A percentile compares a stretch with the other conserved stretches of the same genome.
Evolutionary conservation across 2,888 invertebrate species (phyloP).

Genomic region (Cephus runcator): DNA sequence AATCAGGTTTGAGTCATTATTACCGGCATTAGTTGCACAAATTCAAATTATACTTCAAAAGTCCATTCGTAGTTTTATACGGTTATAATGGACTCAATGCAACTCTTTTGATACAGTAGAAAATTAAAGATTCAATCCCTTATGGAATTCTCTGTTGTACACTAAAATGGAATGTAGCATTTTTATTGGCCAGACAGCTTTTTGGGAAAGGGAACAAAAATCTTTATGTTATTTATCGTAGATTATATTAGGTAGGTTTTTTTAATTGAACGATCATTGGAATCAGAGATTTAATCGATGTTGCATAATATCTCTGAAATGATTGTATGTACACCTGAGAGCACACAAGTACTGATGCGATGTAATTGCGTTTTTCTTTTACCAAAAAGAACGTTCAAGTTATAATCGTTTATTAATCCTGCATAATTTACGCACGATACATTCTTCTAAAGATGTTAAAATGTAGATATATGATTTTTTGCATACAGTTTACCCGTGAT

Average conservation of each 20-base stretch:
- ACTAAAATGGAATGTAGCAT: slow-evolving; percentile 28
- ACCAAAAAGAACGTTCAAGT: slow-evolving; percentile 1
- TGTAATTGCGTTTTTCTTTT: slow-evolving; percentile 9
- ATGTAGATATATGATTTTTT: neutral
- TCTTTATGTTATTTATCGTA: slow-evolving; percentile 40
- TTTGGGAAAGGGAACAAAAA: slow-evolving; percentile 30
- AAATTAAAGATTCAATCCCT: slow-evolving; percentile 9
- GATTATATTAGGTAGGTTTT: slow-evolving; percentile 33
- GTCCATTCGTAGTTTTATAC: neutral
- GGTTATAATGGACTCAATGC: neutral
- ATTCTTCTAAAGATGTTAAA: neutral
- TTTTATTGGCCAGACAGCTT: slow-evolving; percentile 32
- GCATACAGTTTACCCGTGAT: neutral
- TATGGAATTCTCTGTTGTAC: neutral
- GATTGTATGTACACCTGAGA: slow-evolving; percentile 25
- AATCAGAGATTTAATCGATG: slow-evolving; percentile 19
- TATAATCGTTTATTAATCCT: neutral
- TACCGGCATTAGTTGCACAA: neutral
- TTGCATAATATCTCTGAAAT: slow-evolving; percentile 19
- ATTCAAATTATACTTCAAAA: no score
- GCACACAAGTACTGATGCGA: slow-evolving; percentile 3
- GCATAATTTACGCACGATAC: neutral
- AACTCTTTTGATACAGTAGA: slow-evolving; percentile 22
- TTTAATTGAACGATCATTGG: slow-evolving; percentile 33
- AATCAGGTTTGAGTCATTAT: neutral